Conservation (phyloP, 2,888 invertebrate species). For the Pachycephus smyrnensis region DNA sequence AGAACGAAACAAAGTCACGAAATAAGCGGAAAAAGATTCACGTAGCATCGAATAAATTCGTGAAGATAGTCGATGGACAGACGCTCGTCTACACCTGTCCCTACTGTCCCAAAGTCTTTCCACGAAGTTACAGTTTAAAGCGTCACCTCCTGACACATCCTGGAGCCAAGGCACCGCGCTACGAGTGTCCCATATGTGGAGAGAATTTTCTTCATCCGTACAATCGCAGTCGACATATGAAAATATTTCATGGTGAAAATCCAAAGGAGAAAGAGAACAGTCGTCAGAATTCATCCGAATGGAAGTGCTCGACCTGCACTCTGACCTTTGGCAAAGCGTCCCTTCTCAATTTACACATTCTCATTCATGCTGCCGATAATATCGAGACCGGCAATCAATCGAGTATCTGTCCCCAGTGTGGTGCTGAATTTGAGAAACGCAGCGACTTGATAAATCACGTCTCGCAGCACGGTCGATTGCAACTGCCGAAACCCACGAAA, state of each 20-base stretch:
- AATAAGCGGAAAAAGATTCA: conserved; percentile 47
- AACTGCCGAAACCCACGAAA: conserved; percentile 59
- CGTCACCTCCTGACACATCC: conserved; percentile 55
- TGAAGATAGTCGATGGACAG: conserved; percentile 49
- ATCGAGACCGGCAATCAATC: conserved; percentile 42
- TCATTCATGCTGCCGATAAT: conserved; percentile 67
- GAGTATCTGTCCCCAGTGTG: conserved; percentile 56
- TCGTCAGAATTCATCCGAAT: conserved; percentile 54
- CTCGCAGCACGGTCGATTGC: conserved; percentile 63
- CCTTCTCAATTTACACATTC: conserved; percentile 69
- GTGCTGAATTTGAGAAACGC: conserved; percentile 51
- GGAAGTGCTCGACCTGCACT: conserved; percentile 63
- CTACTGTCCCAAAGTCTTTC: conserved; percentile 57
- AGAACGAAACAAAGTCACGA: conserved; percentile 38
- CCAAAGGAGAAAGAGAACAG: conserved; percentile 57
- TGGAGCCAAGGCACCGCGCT: conserved; percentile 44
- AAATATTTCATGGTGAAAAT: conserved; percentile 49
- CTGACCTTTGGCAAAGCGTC: conserved; percentile 65
- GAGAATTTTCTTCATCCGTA: conserved; percentile 54
- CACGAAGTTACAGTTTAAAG: conserved; percentile 56
- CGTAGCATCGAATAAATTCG: conserved; percentile 43
- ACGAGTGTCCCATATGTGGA: conserved; percentile 47
- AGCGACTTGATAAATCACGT: conserved; percentile 68
- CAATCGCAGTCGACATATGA: conserved; percentile 53
- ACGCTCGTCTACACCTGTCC: conserved; percentile 49